Evolutionary conservation across 2,113 vertebrate species (phyloP), one percentile per base, ranked within the genome.

Genomic region (Tiliqua scincoides): DNA sequence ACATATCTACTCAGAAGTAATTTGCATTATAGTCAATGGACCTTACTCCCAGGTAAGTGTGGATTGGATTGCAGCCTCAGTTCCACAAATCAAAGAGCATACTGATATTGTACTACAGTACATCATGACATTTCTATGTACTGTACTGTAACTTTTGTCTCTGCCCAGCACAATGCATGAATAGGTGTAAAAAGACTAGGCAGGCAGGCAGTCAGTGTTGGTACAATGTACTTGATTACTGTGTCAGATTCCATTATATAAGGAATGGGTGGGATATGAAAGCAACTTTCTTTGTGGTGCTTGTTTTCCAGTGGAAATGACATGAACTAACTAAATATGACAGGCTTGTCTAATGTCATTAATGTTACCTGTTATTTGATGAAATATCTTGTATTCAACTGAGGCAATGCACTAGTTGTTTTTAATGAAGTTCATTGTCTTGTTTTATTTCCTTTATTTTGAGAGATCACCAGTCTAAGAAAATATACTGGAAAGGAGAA

Each of bases 31-130:
- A n/a, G n/a, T n/a, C n/a, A n/a, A n/a, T n/a, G n/a, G n/a, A n/a
- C n/a, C n/a, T n/a, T n/a, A n/a, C n/a, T n/a, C n/a, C n/a, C n/a
- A n/a, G n/a, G n/a, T n/a, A n/a, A n/a, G n/a, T n/a, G n/a, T n/a
- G n/a, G n/a, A n/a, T n/a, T n/a, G n/a, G n/a, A n/a, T n/a, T n/a
- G n/a, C n/a, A n/a, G n/a, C n/a, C n/a, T n/a, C n/a, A n/a, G n/a
- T n/a, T 20, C 35, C 25, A 89, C 23, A 79, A 63, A 40, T 59
- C 23, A 61, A 71, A 3, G 37, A 20, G 27, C 11, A 21, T 61
- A 27, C 18, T 61, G n/a, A 10, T 72, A 21, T 1, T 0, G 0
- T 15, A 27, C 25, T 59, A 37, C n/a, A 35, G 25, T 0, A 0
- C 25, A n/a, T n/a, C n/a, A n/a, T 10, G 78, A 76, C 63, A 32